Evolutionary conservation across 1,140 invertebrate species (phyloP).

Genomic region (Drosophila bifasciata): DNA sequence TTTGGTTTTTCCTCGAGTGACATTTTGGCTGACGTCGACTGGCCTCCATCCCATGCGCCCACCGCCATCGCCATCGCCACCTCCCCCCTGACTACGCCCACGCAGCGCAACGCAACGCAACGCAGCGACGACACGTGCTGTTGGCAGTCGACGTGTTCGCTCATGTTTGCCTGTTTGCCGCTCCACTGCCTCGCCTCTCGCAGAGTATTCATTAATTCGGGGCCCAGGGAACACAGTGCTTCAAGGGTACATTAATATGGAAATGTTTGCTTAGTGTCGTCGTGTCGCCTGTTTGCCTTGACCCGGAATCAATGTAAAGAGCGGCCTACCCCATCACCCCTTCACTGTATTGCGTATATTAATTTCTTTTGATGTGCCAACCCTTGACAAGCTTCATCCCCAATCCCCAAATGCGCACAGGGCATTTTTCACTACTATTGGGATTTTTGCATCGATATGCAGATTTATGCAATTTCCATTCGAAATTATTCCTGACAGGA

Average conservation of each 20-base stretch:
- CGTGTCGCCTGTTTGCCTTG: too few species aligned
- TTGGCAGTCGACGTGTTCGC: constrained; percentile 41
- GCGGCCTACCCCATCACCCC: background rate
- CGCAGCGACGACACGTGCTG: constrained; percentile 43
- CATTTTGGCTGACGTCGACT: constrained; percentile 52
- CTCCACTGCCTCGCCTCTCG: constrained; percentile 2
- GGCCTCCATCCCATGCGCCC: constrained; percentile 24
- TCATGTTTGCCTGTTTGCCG: constrained; percentile 15
- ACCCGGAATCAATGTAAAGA: too few species aligned
- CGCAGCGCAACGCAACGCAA: constrained; percentile 17
- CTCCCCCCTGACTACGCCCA: background rate
- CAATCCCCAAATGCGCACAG: background rate
- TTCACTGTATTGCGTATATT: constrained; percentile 57
- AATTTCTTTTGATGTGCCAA: constrained; percentile 78
- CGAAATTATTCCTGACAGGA: constrained; percentile 35
- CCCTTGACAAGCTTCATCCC: constrained; percentile 18
- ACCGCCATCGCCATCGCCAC: background rate
- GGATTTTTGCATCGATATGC: constrained; percentile 49
- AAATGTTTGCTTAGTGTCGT: background rate
- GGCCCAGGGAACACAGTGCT: constrained; percentile 45
- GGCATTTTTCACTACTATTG: constrained; percentile 31
- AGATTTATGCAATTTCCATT: constrained; percentile 68
- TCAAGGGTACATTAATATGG: background rate
- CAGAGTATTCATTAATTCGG: constrained; percentile 68
- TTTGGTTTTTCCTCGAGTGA: constrained; percentile 63